These are phyloP conservation scores for Episyrphus balteatus DNA, from an alignment of 1,140 invertebrate genomes.

Conservation along the genomic window DNA sequence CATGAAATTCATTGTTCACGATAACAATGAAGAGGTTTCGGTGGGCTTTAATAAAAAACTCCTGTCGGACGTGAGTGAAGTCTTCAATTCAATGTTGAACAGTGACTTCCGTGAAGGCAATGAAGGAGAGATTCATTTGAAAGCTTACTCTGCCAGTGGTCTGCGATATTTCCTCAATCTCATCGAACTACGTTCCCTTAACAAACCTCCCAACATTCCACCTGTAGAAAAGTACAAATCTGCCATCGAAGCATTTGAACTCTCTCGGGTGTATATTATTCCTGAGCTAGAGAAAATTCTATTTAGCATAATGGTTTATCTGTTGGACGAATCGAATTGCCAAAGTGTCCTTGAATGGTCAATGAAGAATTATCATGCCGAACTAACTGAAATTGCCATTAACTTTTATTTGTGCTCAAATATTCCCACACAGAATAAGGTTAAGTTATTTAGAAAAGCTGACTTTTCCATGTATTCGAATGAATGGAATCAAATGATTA, in stretches of 20 bases:
- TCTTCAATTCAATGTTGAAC: constrained; percentile 35
- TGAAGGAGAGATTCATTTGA: constrained; percentile 26
- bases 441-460: constrained; percentile 25
- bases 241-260: constrained; percentile 31
- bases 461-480: constrained; percentile 25
- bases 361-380: constrained; percentile 30
- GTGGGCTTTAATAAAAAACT: constrained; percentile 32
- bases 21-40: constrained; percentile 4
- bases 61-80: constrained; percentile 29
- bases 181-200: constrained; percentile 15
- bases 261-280: constrained; percentile 33
- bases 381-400: constrained; percentile 29
- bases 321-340: constrained; percentile 24
- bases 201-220: constrained; percentile 10
- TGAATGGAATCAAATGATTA: constrained; percentile 34
- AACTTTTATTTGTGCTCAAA: constrained; percentile 29
- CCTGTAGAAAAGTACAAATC: constrained; percentile 18
- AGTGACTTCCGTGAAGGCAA: constrained; percentile 31
- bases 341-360: constrained; percentile 29
- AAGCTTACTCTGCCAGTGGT: constrained; percentile 21
- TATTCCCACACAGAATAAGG: constrained; percentile 18
- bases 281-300: constrained; percentile 24
- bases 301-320: constrained; percentile 19
- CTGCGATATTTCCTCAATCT: constrained; percentile 31
- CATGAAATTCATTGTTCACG: constrained; percentile 26